Percentiles rank a stretch among this genome's conserved stretches.
phyloP scores from a whole-genome alignment of 2,113 vertebrate species.

The Protobothrops mucrosquamatus region DNA sequence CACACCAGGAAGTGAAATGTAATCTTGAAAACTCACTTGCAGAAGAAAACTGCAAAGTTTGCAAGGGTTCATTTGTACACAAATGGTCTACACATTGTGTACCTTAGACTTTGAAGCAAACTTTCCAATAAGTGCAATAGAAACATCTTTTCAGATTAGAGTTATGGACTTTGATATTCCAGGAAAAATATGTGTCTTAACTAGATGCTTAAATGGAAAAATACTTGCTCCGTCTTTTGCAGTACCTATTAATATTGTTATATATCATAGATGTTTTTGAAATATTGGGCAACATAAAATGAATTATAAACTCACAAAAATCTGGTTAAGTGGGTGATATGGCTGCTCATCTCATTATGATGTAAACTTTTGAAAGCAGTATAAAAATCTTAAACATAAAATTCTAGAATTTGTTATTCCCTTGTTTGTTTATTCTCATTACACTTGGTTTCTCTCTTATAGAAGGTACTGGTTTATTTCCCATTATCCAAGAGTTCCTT shows the following conservation, averaged over 20 bases:
- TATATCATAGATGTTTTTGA: background rate
- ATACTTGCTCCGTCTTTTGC: background rate
- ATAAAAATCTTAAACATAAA: background rate
- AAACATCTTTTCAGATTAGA: background rate
- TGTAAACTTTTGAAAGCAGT: background rate
- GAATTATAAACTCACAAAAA: background rate
- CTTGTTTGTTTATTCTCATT: background rate
- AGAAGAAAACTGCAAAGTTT: background rate
- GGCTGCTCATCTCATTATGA: background rate
- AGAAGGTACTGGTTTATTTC: background rate
- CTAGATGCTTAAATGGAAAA: background rate
- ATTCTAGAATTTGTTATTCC: background rate
- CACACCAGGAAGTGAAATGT: background rate
- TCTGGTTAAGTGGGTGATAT: background rate
- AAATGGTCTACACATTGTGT: background rate
- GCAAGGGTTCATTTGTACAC: background rate
- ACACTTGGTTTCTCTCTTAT: background rate
- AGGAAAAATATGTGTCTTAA: background rate
- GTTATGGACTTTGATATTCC: background rate
- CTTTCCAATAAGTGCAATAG: background rate
- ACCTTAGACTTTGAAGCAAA: background rate
- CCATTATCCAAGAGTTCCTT: background rate
- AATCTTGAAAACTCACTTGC: background rate
- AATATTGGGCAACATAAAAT: background rate
- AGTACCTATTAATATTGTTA: background rate